These are phyloP conservation scores for Thyatira batis DNA, from an alignment of 2,888 invertebrate species.

Conservation along the genomic window DNA sequence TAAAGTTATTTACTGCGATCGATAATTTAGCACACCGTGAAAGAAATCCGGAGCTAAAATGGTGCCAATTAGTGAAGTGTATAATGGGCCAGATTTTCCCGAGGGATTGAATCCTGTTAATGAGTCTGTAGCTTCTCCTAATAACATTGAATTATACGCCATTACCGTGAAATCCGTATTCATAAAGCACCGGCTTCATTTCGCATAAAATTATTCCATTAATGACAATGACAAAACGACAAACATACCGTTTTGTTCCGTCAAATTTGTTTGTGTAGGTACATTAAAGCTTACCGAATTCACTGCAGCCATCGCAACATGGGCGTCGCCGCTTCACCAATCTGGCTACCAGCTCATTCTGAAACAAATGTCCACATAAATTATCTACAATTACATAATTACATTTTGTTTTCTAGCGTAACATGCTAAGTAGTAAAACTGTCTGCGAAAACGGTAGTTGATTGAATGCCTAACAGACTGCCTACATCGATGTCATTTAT, in stretches of 20 bases:
- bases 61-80: slow-evolving; percentile 64
- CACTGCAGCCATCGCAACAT: slow-evolving; percentile 84
- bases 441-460: slow-evolving; percentile 15
- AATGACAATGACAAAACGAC: slow-evolving; percentile 20
- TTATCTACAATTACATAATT: slow-evolving; percentile 26
- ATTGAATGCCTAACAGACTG: slow-evolving; percentile 30
- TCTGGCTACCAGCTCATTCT: slow-evolving; percentile 63
- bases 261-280: background rate
- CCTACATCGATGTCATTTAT: slow-evolving; percentile 35
- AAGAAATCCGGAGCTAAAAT: slow-evolving; percentile 39
- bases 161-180: slow-evolving; percentile 43
- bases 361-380: slow-evolving; percentile 55
- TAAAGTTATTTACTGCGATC: background rate
- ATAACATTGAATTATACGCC: slow-evolving; percentile 46
- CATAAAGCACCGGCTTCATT: slow-evolving; percentile 29
- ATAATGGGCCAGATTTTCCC: slow-evolving; percentile 50
- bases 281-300: slow-evolving; percentile 81
- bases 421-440: slow-evolving; percentile 15
- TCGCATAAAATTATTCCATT: slow-evolving; percentile 22
- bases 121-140: slow-evolving; percentile 43
- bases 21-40: slow-evolving; percentile 18
- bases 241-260: slow-evolving; percentile 14
- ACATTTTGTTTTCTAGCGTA: slow-evolving; percentile 12
- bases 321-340: slow-evolving; percentile 47
- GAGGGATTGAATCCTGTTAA: slow-evolving; percentile 53